A percentile compares a stretch with the other conserved stretches of the same genome.
phyloP scores from a whole-genome alignment of 2,888 invertebrate species.

The Dryococelus australis region DNA sequence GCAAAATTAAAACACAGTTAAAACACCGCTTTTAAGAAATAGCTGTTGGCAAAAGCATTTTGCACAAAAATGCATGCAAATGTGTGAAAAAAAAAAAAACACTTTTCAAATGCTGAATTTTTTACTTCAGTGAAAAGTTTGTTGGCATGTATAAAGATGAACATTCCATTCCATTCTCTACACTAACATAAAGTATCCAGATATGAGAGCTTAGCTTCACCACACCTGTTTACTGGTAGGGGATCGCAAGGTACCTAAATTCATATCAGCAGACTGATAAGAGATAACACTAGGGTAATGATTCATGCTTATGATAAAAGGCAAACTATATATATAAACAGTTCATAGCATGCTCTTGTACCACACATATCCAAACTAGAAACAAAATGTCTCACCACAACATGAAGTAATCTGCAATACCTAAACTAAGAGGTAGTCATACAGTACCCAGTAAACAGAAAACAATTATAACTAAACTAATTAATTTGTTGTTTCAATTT shows the following conservation, averaged over 20 bases:
- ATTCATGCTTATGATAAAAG: not conserved
- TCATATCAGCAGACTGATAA: not conserved
- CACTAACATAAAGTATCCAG: not conserved
- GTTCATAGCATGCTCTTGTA: not conserved
- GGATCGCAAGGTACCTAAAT: not conserved
- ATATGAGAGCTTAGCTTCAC: not conserved
- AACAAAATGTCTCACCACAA: not conserved
- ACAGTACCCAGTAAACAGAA: no score
- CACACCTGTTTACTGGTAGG: not conserved
- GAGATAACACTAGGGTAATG: not conserved
- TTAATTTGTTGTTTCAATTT: no score
- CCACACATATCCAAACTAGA: not conserved
- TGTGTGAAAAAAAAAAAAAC: not conserved
- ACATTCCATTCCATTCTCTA: not conserved
- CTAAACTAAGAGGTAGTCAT: no score
- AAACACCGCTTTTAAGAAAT: not conserved
- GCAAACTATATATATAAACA: not conserved
- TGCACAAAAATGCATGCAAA: not conserved
- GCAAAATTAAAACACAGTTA: not conserved
- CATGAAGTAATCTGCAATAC: not conserved
- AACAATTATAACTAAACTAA: no score
- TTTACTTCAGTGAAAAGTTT: not conserved
- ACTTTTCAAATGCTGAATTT: not conserved
- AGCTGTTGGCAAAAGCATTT: not conserved
- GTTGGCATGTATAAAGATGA: not conserved